A percentile compares a stretch with the other conserved stretches of the same genome.
These are phyloP conservation scores for Syngnathus scovelli DNA, from an alignment of 2,113 vertebrate genomes.

Conservation along the genomic window DNA sequence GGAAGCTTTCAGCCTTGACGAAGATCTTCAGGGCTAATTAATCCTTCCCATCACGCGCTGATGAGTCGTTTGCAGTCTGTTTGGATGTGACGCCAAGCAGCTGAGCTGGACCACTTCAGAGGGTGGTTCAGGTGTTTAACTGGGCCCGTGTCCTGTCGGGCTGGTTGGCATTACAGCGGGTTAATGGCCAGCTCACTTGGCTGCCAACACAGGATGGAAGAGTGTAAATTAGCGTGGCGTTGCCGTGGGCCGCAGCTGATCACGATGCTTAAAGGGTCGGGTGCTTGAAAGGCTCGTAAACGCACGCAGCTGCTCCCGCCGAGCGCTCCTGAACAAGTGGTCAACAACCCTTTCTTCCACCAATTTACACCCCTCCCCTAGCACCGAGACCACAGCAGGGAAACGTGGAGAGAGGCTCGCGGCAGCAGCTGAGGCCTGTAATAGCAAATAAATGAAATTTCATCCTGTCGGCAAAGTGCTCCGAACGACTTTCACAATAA, in stretches of 20 bases:
- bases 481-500: constrained; percentile 34
- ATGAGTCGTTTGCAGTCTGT: constrained; percentile 57
- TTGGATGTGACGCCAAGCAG: constrained; percentile 32
- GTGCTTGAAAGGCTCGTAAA: constrained; percentile 53
- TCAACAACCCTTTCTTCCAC: not conserved
- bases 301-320: constrained; percentile 61
- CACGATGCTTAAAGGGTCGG: constrained; percentile 27
- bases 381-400: not conserved
- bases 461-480: constrained; percentile 19
- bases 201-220: constrained; percentile 7
- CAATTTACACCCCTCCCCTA: not conserved
- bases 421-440: constrained; percentile 56
- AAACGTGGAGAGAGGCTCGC: constrained; percentile 21
- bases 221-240: constrained; percentile 10
- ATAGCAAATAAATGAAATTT: constrained; percentile 44
- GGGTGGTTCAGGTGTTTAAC: constrained; percentile 64
- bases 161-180: constrained; percentile 50
- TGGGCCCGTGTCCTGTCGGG: constrained; percentile 48
- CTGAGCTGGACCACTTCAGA: constrained; percentile 42
- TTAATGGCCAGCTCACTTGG: constrained; percentile 33
- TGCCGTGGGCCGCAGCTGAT: constrained; percentile 55
- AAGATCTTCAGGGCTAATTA: constrained; percentile 31
- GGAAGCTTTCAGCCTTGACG: constrained; percentile 17
- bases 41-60: constrained; percentile 48
- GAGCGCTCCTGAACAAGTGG: constrained; percentile 39